phyloP scores from a whole-genome alignment of 2,113 vertebrate species.

The Acanthisitta chloris region DNA sequence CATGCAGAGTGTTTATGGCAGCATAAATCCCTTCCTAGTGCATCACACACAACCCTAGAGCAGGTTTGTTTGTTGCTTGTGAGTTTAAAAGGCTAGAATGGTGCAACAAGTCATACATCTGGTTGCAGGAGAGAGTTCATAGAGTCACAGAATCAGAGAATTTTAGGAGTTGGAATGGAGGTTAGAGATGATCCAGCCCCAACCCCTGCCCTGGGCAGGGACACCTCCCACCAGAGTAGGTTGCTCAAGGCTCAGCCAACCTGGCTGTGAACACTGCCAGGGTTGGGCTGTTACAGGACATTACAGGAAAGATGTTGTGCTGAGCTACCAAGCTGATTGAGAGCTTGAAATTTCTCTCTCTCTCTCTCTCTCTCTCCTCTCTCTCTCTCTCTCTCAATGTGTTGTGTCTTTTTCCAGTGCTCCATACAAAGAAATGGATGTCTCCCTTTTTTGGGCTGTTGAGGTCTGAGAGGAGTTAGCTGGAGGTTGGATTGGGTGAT shows the following conservation, averaged over 20 bases:
- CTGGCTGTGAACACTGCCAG: no score
- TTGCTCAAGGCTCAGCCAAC: no score
- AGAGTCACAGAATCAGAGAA: no score
- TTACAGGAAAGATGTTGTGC: neutral
- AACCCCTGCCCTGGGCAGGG: no score
- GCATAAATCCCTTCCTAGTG: neutral
- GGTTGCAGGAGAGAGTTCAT: neutral
- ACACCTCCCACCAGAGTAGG: no score
- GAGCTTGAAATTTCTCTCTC: accelerated
- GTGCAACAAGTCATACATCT: neutral
- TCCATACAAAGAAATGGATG: neutral
- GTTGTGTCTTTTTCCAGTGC: neutral
- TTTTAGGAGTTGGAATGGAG: no score
- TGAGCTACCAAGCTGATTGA: neutral
- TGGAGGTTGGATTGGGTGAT: neutral
- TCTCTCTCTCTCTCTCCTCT: accelerated
- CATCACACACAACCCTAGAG: accelerated
- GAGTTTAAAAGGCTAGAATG: neutral
- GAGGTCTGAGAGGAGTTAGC: neutral
- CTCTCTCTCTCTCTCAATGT: accelerated
- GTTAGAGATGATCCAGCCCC: no score
- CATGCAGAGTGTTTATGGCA: neutral
- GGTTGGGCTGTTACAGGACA: no score
- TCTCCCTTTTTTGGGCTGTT: neutral
- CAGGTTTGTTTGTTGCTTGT: neutral